Evolutionary conservation across 2,888 invertebrate species (phyloP).

Genomic region (Encarsia formosa): DNA sequence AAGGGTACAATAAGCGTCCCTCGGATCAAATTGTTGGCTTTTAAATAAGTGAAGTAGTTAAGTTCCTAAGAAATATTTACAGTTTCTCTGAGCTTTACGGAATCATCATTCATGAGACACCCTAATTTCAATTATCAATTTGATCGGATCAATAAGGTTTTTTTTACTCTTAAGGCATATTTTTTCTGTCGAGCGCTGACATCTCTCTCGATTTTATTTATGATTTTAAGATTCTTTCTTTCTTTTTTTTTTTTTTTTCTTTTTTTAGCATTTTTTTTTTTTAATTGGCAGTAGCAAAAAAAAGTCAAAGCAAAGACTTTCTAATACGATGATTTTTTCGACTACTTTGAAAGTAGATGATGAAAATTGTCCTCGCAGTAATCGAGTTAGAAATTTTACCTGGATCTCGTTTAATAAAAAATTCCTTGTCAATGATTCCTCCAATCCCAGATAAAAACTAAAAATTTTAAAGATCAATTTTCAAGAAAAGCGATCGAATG

Average conservation of each 20-base stretch:
- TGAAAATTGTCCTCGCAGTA: constrained; percentile 21
- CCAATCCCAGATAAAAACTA: too few relatives aligned
- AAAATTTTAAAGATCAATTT: too few relatives aligned
- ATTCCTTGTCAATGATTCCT: too few relatives aligned
- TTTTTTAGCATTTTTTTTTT: constrained; percentile 20
- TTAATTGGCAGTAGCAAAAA: constrained; percentile 40
- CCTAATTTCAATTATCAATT: constrained; percentile 2
- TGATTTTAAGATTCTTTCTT: background rate
- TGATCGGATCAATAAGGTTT: constrained; percentile 20
- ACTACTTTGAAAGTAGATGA: constrained; percentile 12
- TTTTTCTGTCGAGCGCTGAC: constrained; percentile 25
- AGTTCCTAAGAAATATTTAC: constrained; percentile 27
- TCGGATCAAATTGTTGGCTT: too few relatives aligned
- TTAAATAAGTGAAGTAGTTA: too few relatives aligned
- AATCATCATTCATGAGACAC: constrained; percentile 12
- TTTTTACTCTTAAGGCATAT: constrained; percentile 41
- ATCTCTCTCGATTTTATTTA: background rate
- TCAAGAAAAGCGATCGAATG: too few relatives aligned
- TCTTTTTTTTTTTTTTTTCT: constrained; percentile 18
- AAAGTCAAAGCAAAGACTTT: constrained; percentile 28
- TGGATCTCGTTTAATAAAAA: too few relatives aligned
- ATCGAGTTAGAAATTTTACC: constrained; percentile 3
- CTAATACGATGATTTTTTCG: constrained; percentile 10
- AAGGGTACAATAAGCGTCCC: too few relatives aligned
- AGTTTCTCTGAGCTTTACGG: constrained; percentile 8